Evolutionary conservation across 2,888 invertebrate genomes (phyloP).

Genomic region (Blera fallax): DNA sequence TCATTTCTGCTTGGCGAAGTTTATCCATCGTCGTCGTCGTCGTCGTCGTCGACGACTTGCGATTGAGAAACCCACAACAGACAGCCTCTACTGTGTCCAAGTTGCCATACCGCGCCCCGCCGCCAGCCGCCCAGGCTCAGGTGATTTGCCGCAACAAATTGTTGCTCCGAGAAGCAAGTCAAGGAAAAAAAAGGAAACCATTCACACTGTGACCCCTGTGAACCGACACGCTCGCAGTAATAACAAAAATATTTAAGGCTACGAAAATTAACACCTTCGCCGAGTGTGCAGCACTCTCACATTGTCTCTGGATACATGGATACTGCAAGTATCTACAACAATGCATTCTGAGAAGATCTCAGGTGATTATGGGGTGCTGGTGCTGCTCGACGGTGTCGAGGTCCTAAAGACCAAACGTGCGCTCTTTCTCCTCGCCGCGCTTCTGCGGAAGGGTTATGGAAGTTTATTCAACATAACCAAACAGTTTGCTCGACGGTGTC

Average conservation of each 20-base stretch:
- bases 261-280: constrained; percentile 81
- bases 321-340: constrained; percentile 30
- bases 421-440: neutral
- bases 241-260: constrained; percentile 81
- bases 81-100: constrained; percentile 27
- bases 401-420: constrained; percentile 60
- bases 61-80: constrained; percentile 68
- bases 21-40: constrained; percentile 19
- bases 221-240: constrained; percentile 82
- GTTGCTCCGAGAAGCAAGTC: constrained; percentile 23
- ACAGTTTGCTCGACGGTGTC: constrained; percentile 68
- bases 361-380: constrained; percentile 48
- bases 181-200: constrained; percentile 4
- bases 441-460: constrained; percentile 40
- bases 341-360: constrained; percentile 67
- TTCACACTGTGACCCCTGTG: constrained; percentile 78
- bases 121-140: constrained; percentile 14
- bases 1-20: constrained; percentile 43
- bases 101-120: neutral
- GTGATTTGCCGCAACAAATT: constrained; percentile 72
- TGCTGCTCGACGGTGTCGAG: constrained; percentile 6
- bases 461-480: constrained; percentile 71
- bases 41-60: constrained; percentile 27
- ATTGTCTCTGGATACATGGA: constrained; percentile 24
- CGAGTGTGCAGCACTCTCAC: constrained; percentile 33